Conservation (phyloP, 2,113 vertebrate genomes). For the Callipepla californica region DNA sequence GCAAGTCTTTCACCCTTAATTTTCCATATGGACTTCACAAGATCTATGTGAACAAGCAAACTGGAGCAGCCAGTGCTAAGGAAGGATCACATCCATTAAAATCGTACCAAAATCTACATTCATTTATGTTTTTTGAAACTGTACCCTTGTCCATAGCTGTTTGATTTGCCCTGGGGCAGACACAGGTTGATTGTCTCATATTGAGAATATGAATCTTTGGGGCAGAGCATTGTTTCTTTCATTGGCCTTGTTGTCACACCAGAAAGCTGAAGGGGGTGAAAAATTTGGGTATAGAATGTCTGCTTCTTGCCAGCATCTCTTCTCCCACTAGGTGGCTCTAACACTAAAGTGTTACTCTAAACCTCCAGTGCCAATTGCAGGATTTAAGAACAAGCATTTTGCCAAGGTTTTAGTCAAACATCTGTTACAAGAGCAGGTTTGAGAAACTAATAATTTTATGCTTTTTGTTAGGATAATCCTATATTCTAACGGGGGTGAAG, state of each 20-base stretch:
- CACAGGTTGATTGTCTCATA: neutral
- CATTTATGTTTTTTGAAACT: neutral
- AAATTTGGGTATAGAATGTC: rapidly evolving
- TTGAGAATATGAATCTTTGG: neutral
- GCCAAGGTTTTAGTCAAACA: neutral
- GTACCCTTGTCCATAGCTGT: neutral
- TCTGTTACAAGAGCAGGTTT: neutral
- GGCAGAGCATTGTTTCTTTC: neutral
- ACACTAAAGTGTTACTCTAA: neutral
- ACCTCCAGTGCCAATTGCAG: neutral
- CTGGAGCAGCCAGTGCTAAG: neutral
- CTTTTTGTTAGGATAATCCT: neutral
- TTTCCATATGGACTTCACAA: neutral
- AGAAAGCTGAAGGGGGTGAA: neutral
- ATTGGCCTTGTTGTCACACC: rapidly evolving
- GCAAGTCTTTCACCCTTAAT: neutral
- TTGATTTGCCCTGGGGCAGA: neutral
- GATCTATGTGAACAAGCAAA: neutral
- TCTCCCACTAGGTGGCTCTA: constrained; percentile 66
- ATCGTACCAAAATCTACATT: neutral
- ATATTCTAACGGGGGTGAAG: neutral
- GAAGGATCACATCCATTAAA: neutral
- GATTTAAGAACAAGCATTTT: neutral
- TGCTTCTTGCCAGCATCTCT: rapidly evolving
- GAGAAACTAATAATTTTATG: neutral